Evolutionary conservation across 1,140 invertebrate species (phyloP).

Genomic region (Pseudomyrmex pallidus): DNA sequence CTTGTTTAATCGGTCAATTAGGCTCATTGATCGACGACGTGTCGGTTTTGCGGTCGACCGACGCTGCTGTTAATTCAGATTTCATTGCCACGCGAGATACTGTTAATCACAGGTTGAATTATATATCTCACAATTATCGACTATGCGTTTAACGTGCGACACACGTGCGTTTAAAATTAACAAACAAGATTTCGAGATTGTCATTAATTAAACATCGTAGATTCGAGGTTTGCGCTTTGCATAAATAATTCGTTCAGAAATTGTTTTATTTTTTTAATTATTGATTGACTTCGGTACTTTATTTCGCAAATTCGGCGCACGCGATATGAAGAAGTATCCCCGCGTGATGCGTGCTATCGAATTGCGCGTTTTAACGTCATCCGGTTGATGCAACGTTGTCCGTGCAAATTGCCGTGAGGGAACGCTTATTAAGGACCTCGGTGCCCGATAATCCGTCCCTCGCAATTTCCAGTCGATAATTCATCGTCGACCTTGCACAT

Average conservation of each 20-base stretch:
- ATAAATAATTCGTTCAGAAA: neutral
- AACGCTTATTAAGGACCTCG: conserved; percentile 63
- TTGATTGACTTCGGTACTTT: neutral
- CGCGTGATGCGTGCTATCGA: conserved; percentile 16
- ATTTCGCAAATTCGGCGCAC: neutral
- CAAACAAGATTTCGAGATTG: no score
- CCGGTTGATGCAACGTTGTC: conserved; percentile 37
- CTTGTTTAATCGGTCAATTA: conserved; percentile 45
- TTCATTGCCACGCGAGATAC: conserved; percentile 14
- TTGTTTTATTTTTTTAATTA: neutral
- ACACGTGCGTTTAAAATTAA: no score
- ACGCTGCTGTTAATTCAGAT: conserved; percentile 39
- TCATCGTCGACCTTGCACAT: conserved; percentile 55
- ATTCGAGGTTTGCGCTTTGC: no score
- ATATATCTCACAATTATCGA: neutral
- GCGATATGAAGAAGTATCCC: neutral
- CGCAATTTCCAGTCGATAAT: conserved; percentile 65
- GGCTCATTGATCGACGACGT: conserved; percentile 26
- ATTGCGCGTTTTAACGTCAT: conserved; percentile 47
- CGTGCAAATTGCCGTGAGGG: conserved; percentile 60
- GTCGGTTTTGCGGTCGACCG: conserved; percentile 36
- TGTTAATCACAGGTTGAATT: conserved; percentile 15
- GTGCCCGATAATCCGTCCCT: conserved; percentile 56
- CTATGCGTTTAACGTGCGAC: no score
- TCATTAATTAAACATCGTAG: neutral